phyloP scores from a whole-genome alignment of 2,888 invertebrate genomes.

The Lycocerus yunnanus region DNA sequence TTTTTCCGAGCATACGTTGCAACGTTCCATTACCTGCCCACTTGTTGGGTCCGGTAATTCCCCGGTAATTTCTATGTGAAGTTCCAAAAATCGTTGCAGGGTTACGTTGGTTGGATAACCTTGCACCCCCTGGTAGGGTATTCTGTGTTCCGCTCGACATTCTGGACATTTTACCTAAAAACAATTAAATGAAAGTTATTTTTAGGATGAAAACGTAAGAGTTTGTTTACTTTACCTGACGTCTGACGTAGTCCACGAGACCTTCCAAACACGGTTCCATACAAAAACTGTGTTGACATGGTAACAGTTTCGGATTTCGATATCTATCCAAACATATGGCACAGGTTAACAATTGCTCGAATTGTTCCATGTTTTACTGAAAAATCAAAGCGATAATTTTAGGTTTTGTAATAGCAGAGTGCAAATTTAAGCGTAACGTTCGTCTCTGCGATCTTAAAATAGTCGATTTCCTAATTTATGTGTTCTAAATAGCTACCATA shows the following conservation, averaged over 20 bases:
- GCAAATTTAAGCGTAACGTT: background rate
- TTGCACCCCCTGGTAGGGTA: constrained; percentile 92
- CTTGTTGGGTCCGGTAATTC: constrained; percentile 89
- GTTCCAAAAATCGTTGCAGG: constrained; percentile 89
- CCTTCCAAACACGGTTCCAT: constrained; percentile 99
- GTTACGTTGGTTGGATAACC: constrained; percentile 97
- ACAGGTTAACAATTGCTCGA: constrained; percentile 96
- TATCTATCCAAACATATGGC: constrained; percentile 98
- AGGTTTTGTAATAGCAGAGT: background rate
- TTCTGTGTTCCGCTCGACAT: constrained; percentile 95
- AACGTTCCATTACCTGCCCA: constrained; percentile 91
- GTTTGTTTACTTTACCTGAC: constrained; percentile 68
- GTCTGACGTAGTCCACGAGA: constrained; percentile 89
- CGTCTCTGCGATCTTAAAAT: background rate
- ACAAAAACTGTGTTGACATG: constrained; percentile 99
- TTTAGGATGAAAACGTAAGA: background rate
- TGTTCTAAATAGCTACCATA: background rate
- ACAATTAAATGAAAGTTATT: constrained; percentile 14
- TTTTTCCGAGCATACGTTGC: constrained; percentile 92
- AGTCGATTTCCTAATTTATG: background rate
- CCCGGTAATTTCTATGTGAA: constrained; percentile 91
- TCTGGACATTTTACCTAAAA: constrained; percentile 95
- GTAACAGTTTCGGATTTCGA: constrained; percentile 95
- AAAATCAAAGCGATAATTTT: background rate
- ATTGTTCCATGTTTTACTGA: constrained; percentile 77